phyloP scores from a whole-genome alignment of 2,797 vertebrate species.

The Sebastes matsubarae region DNA sequence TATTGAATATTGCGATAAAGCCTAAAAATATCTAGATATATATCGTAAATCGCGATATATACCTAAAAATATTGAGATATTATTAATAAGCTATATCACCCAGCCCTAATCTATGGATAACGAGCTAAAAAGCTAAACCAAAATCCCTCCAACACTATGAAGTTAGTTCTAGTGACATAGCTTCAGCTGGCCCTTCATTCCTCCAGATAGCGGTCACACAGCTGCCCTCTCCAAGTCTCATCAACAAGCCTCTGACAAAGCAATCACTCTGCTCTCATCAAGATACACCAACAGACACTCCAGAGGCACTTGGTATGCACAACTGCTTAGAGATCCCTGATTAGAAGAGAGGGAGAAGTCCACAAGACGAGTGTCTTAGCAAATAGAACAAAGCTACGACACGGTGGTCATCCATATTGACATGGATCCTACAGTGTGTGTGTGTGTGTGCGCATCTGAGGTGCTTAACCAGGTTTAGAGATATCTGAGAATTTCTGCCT shows the following conservation, averaged over 20 bases:
- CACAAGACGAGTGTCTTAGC: constrained; percentile 8
- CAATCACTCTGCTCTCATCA: constrained; percentile 51
- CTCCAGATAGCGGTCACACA: not conserved
- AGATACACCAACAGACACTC: constrained; percentile 26
- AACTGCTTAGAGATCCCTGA: constrained; percentile 38
- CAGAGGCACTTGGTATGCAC: constrained; percentile 33
- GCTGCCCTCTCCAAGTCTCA: constrained; percentile 21
- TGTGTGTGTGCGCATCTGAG: not conserved
- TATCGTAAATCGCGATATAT: too few relatives aligned
- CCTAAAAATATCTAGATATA: too few relatives aligned
- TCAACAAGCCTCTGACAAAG: constrained; percentile 34
- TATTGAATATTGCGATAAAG: too few relatives aligned
- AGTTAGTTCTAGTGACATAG: not conserved
- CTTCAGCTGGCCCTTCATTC: not conserved
- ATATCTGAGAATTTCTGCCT: not conserved
- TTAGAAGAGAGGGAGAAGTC: constrained; percentile 29
- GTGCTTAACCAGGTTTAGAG: not conserved
- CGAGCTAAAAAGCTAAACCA: not conserved
- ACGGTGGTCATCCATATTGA: not conserved
- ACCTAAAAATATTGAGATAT: not conserved
- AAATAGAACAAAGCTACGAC: constrained; percentile 14
- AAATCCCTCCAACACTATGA: not conserved
- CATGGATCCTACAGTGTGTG: not conserved
- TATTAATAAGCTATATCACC: accelerated
- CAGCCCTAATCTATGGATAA: not conserved